Conservation (phyloP, 2,113 vertebrate species). For the Rousettus leschenaultii region DNA sequence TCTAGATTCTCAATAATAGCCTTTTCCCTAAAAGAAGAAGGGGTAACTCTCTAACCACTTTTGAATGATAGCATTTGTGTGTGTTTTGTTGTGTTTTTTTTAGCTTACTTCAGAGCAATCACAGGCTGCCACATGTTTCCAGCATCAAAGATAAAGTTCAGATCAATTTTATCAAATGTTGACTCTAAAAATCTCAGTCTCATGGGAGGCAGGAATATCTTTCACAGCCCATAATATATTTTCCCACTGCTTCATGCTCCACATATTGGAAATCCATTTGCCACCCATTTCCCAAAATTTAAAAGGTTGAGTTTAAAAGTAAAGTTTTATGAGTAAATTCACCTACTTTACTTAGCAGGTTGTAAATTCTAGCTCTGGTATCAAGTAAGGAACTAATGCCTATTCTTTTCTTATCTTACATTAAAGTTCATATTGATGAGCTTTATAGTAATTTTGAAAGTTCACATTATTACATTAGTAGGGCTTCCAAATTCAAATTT, state of each 20-base stretch:
- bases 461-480: not conserved
- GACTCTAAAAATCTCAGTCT: not conserved
- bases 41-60: not conserved
- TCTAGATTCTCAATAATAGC: not conserved
- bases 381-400: not conserved
- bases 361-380: not conserved
- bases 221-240: not conserved
- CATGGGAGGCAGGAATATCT: not conserved
- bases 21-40: slow-evolving; percentile 8
- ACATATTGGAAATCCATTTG: slow-evolving; percentile 18
- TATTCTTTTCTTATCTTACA: not conserved
- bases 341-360: not conserved
- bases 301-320: slow-evolving; percentile 18
- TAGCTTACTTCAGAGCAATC: not conserved
- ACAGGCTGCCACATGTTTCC: not conserved
- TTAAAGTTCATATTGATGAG: not conserved
- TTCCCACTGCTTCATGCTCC: not conserved
- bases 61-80: not conserved
- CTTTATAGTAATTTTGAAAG: not conserved
- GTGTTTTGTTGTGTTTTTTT: not conserved
- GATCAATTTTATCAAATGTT: slow-evolving; percentile 48
- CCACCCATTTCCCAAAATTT: not conserved
- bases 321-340: not conserved
- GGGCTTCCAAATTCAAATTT: not conserved
- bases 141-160: slow-evolving; percentile 27